phyloP scores from a whole-genome alignment of 2,797 vertebrate species.

The Tragopan temminckii region DNA sequence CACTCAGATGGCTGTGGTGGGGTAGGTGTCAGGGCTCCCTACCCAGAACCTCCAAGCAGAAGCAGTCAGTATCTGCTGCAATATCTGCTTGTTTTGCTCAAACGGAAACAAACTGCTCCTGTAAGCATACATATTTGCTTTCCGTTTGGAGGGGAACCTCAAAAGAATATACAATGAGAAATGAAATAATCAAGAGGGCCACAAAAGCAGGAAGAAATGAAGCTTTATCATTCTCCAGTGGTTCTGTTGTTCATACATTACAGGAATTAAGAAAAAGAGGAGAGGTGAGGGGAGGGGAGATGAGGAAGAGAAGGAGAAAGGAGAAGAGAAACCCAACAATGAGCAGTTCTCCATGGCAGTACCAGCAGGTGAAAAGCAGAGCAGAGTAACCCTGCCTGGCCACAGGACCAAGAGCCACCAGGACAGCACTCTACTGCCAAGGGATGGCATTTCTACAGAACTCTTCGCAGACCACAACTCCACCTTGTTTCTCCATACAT shows the following conservation, averaged over 20 bases:
- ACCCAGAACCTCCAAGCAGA: background rate
- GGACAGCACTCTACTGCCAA: fast-evolving
- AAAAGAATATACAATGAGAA: slow-evolving; percentile 64
- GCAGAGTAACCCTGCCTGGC: background rate
- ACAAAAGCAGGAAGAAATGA: slow-evolving; percentile 75
- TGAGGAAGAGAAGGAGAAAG: background rate
- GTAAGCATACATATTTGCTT: slow-evolving; percentile 28
- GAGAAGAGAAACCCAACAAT: slow-evolving; percentile 10
- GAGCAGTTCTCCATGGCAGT: background rate
- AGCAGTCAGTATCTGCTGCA: fast-evolving
- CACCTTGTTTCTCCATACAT: background rate
- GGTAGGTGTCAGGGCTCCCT: background rate
- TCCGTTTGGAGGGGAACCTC: background rate
- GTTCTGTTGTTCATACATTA: slow-evolving; percentile 34
- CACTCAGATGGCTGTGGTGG: fast-evolving
- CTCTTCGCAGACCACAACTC: background rate
- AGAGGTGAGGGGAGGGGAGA: background rate
- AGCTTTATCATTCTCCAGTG: slow-evolving; percentile 65
- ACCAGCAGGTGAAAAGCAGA: background rate
- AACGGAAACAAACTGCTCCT: slow-evolving; percentile 32
- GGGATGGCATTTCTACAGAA: background rate
- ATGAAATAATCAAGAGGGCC: background rate
- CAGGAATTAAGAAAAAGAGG: slow-evolving; percentile 6
- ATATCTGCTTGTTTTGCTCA: background rate
- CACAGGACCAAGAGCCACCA: fast-evolving